Percentiles rank a stretch among this genome's conserved stretches.
Conservation (phyloP, 2,888 invertebrate species). For the Lumbricus terrestris region DNA sequence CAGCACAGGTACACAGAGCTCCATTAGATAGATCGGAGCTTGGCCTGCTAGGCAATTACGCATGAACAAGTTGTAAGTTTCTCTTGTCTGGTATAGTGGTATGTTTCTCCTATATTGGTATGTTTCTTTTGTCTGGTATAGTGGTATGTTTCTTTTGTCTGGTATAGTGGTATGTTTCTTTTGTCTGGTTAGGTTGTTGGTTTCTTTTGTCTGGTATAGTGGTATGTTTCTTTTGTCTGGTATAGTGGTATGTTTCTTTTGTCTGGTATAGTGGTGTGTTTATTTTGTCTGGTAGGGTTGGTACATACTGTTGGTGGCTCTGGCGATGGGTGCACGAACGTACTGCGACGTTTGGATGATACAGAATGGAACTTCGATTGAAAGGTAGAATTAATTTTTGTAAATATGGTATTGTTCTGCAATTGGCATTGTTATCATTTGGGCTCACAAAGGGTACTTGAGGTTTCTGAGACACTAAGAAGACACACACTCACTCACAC, state of each 20-base stretch:
- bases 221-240: constrained; percentile 31
- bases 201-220: constrained; percentile 39
- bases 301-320: constrained; percentile 65
- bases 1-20: too few species aligned
- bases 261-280: constrained; percentile 42
- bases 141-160: neutral
- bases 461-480: too few species aligned
- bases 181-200: neutral
- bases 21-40: too few species aligned
- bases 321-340: constrained; percentile 80
- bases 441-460: too few species aligned
- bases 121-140: too few species aligned
- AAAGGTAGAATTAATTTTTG: constrained; percentile 67
- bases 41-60: too few species aligned
- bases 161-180: neutral
- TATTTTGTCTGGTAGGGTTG: constrained; percentile 43
- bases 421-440: too few species aligned
- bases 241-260: constrained; percentile 43
- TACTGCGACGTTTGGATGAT: constrained; percentile 97
- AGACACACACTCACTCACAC: too few species aligned
- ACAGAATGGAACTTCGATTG: constrained; percentile 86
- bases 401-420: neutral
- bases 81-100: constrained; percentile 42
- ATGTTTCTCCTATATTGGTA: too few species aligned
- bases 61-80: constrained; percentile 42